Evolutionary conservation across 2,888 invertebrate genomes (phyloP).

Genomic region (Coenonympha glycerion): DNA sequence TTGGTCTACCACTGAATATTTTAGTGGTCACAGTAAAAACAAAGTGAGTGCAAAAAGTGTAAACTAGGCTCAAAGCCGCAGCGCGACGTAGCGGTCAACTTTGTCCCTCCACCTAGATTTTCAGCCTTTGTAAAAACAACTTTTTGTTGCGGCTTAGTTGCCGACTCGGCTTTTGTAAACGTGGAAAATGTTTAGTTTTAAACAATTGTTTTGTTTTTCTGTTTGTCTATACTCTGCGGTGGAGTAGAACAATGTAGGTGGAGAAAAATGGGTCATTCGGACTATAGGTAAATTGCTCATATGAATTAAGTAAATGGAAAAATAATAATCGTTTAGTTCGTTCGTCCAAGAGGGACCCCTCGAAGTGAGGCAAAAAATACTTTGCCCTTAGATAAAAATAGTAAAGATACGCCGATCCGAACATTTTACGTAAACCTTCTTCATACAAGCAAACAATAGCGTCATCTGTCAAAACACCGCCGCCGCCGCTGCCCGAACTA

Average conservation of each 20-base stretch:
- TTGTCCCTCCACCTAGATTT: conserved; percentile 23
- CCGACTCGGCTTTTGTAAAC: conserved; percentile 20
- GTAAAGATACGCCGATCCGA: no score
- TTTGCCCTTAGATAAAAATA: no score
- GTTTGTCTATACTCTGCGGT: no score
- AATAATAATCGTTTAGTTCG: no score
- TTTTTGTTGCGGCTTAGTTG: conserved; percentile 27
- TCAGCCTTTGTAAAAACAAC: conserved; percentile 23
- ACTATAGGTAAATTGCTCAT: neutral
- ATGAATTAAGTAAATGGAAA: no score
- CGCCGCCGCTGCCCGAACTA: no score
- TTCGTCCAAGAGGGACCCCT: no score
- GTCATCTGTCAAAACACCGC: no score
- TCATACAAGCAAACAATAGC: no score
- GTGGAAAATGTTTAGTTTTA: conserved; percentile 25
- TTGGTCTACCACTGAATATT: conserved; percentile 9
- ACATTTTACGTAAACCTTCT: no score
- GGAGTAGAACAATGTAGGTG: conserved; percentile 1
- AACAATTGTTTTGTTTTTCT: conserved; percentile 21
- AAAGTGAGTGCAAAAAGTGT: conserved; percentile 22
- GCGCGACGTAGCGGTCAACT: conserved; percentile 26
- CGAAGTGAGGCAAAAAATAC: no score
- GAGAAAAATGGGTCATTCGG: conserved; percentile 3
- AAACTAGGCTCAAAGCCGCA: conserved; percentile 25
- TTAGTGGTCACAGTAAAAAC: conserved; percentile 13